A percentile compares a stretch with the other conserved stretches of the same genome.
phyloP scores from a whole-genome alignment of 2,113 vertebrate genomes.

The Silurus glanis region DNA sequence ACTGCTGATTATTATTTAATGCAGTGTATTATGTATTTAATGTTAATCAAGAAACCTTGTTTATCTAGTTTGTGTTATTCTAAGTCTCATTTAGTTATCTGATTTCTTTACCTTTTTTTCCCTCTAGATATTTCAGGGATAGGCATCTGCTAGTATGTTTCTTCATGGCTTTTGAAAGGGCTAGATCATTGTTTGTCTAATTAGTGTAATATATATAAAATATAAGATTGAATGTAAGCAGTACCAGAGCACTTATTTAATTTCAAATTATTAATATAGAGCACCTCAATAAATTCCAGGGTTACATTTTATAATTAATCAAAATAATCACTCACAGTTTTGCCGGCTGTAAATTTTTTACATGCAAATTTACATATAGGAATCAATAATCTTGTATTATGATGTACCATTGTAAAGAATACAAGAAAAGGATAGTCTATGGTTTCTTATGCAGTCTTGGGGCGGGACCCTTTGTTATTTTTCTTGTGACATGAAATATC shows the following conservation, averaged over 20 bases:
- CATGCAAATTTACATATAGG: not conserved
- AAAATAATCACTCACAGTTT: not conserved
- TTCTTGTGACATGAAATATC: not conserved
- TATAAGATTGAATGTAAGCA: not conserved
- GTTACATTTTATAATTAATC: not conserved
- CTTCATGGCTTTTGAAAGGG: not conserved
- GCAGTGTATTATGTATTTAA: not conserved
- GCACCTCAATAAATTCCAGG: not conserved
- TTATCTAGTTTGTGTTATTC: not conserved
- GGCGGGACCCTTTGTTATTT: not conserved
- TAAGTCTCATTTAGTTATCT: not conserved
- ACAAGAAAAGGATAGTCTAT: not conserved
- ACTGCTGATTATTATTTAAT: constrained; percentile 2
- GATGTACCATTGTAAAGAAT: not conserved
- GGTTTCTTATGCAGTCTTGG: not conserved
- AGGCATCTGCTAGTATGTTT: not conserved
- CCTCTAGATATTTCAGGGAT: not conserved
- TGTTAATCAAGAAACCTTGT: not conserved
- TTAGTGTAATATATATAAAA: not conserved
- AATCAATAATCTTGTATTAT: not conserved
- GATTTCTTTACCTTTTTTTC: not conserved
- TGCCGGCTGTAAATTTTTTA: not conserved
- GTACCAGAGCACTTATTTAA: not conserved
- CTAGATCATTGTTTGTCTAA: not conserved
- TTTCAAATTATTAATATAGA: not conserved